A percentile compares a stretch with the other conserved stretches of the same genome.
Evolutionary conservation across 2,888 invertebrate genomes (phyloP).

Genomic region (Polydrusus pterygomalis): DNA sequence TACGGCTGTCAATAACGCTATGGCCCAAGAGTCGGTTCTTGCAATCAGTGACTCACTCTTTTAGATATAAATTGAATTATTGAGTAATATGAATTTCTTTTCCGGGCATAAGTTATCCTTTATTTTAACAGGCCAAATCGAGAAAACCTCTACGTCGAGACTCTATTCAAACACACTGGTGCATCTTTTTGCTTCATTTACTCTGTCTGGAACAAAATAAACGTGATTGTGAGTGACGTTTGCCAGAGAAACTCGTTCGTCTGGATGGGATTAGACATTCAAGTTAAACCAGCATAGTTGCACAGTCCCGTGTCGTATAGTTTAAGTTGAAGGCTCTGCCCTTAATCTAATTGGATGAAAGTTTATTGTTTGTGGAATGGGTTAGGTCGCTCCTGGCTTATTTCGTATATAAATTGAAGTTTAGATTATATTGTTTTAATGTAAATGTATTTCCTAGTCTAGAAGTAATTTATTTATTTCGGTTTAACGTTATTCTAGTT

Average conservation of each 20-base stretch:
- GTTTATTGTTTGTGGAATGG: constrained; percentile 54
- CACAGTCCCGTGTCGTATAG: constrained; percentile 50
- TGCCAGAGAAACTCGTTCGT: constrained; percentile 51
- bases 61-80: neutral
- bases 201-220: constrained; percentile 51
- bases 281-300: constrained; percentile 52
- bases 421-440: constrained; percentile 46
- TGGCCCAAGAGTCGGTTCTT: too few relatives aligned
- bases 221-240: constrained; percentile 53
- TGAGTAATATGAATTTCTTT: neutral
- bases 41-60: neutral
- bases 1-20: too few relatives aligned
- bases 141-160: constrained; percentile 22
- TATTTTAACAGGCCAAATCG: constrained; percentile 25
- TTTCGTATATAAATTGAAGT: constrained; percentile 47
- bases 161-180: constrained; percentile 47
- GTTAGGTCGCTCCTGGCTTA: constrained; percentile 43
- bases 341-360: constrained; percentile 57
- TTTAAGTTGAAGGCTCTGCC: constrained; percentile 54
- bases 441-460: constrained; percentile 30
- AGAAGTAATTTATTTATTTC: constrained; percentile 7
- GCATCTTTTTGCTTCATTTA: constrained; percentile 52
- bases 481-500: neutral
- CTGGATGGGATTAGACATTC: constrained; percentile 53
- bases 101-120: neutral